Conservation (phyloP, 2,797 vertebrate species). For the Oreochromis mossambicus region DNA sequence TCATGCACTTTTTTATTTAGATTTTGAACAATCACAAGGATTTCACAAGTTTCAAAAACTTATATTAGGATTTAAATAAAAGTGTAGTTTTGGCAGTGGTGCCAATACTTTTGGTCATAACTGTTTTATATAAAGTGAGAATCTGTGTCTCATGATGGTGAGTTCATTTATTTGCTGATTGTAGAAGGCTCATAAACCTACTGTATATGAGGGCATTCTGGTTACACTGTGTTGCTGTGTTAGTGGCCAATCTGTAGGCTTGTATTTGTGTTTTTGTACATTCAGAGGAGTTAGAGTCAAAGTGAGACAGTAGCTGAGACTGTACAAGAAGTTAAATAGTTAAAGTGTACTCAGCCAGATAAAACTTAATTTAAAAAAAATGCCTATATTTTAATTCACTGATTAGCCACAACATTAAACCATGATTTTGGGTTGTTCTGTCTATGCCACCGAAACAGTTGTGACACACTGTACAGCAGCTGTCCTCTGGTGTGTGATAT, state of each 20-base stretch:
- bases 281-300: not conserved
- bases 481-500: not conserved
- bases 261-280: not conserved
- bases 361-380: not conserved
- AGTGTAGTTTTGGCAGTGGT: too few species aligned
- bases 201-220: not conserved
- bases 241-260: not conserved
- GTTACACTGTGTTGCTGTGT: not conserved
- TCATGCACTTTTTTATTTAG: not conserved
- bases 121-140: not conserved
- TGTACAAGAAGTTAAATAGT: not conserved
- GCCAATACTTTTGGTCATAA: too few species aligned
- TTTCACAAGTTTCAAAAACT: too few species aligned
- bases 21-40: not conserved
- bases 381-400: not conserved
- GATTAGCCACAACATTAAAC: not conserved
- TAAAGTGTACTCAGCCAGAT: not conserved
- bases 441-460: not conserved
- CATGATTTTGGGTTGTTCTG: not conserved
- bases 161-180: not conserved
- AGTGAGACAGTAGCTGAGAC: not conserved
- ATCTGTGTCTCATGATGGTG: not conserved
- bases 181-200: not conserved
- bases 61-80: too few species aligned
- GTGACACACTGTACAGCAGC: not conserved